Evolutionary conservation across 2,113 vertebrate genomes (phyloP), one percentile per base, ranked within the genome.

Genomic region (Onychostruthus taczanowskii): DNA sequence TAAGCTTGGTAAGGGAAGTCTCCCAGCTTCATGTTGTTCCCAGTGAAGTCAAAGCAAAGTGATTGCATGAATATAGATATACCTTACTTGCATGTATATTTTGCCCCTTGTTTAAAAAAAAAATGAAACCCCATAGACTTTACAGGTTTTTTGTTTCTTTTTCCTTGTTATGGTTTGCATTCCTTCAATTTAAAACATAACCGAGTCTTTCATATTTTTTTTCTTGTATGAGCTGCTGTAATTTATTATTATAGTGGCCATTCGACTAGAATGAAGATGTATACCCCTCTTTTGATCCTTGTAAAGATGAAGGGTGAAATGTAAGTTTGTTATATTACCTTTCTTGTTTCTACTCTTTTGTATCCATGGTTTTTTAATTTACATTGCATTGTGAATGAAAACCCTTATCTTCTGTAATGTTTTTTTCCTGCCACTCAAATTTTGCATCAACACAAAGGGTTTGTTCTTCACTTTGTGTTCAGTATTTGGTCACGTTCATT

Each of bases 351-450:
- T 93, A 61, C 33, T 95, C 81, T 73, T 96, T 96, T 95, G 84
- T 97, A 84, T 97, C 81, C 72, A 77, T 93, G 84, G 80, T 49
- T 94, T 97, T 96, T 97, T 95, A 96, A 96, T 96, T 95, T 95
- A 95, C 83, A 90, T 58, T 83, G 63, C 87, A 97, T 97, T 96
- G 91, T 90, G 93, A 97, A 76, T 87, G 84, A 92, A 97, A 85
- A 87, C 46, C 31, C 95, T 96, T 97, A 95, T 93, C 94, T 97
- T 94, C 90, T 86, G 81, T 81, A 95, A 89, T 88, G 68, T 87
- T 96, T 91, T 96, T 95, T 97, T 85, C 69, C 79, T 97, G 85
- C 94, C 91, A 78, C 77, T 96, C 91, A 97, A 92, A 96, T 92
- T 96, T 96, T 97, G 76, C 78, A 97, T 94, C 64, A 88, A 76